A percentile compares a stretch with the other conserved stretches of the same genome.
Conservation (phyloP, 2,113 vertebrate genomes). For the Corydoras sp. region DNA sequence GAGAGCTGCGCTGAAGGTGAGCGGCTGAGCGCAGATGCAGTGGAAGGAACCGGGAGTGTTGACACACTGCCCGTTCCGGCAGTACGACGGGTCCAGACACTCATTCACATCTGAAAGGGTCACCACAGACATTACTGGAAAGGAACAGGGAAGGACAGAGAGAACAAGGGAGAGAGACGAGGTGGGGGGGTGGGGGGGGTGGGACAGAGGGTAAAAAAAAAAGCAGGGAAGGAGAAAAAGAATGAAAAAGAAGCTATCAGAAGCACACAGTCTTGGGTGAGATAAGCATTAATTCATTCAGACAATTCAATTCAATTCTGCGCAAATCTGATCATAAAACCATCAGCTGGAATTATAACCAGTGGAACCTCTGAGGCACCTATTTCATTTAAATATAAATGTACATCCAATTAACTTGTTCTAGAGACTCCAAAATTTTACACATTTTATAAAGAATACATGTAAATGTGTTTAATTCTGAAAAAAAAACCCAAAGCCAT, state of each 20-base stretch:
- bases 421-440: too few relatives aligned
- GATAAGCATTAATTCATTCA: constrained; percentile 4
- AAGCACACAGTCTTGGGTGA: constrained; percentile 43
- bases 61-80: constrained; percentile 81
- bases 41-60: constrained; percentile 83
- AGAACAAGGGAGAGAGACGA: constrained; percentile 15
- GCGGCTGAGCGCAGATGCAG: constrained; percentile 79
- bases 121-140: constrained; percentile 66
- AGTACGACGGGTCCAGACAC: constrained; percentile 81
- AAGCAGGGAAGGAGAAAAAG: constrained; percentile 16
- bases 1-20: constrained; percentile 76
- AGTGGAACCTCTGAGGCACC: too few relatives aligned
- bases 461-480: too few relatives aligned
- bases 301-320: too few relatives aligned
- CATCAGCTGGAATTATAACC: too few relatives aligned
- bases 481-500: too few relatives aligned
- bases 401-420: too few relatives aligned
- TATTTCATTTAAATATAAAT: too few relatives aligned
- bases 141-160: constrained; percentile 27
- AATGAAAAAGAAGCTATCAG: constrained; percentile 39
- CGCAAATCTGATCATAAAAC: too few relatives aligned
- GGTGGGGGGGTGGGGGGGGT: not conserved
- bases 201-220: constrained; percentile 4
- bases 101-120: constrained; percentile 82
- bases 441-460: too few relatives aligned